These are phyloP conservation scores for Sterrhoptilus dennistouni DNA, from an alignment of 2,113 vertebrate genomes.

Conservation along the genomic window DNA sequence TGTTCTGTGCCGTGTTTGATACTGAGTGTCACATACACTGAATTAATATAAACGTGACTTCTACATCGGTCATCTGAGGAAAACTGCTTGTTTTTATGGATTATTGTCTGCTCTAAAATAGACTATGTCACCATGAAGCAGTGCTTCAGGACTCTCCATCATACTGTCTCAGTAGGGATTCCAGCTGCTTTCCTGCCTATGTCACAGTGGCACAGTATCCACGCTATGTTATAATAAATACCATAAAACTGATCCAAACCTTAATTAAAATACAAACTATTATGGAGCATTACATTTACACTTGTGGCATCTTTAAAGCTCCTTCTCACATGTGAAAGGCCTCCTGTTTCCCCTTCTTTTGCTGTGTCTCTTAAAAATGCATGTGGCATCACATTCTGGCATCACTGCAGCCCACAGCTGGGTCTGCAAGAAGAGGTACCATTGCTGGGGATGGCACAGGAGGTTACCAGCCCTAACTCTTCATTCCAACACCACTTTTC, in stretches of 20 bases:
- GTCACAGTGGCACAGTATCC: neutral
- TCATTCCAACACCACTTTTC: neutral
- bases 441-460: neutral
- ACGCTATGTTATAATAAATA: neutral
- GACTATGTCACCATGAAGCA: neutral
- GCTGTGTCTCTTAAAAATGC: neutral
- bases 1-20: neutral
- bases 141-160: neutral
- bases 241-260: neutral
- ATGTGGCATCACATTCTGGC: fast-evolving
- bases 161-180: neutral
- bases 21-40: neutral
- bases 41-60: neutral
- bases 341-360: neutral
- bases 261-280: neutral
- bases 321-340: neutral
- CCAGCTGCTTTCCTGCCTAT: neutral
- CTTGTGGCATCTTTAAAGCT: neutral
- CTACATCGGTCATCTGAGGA: neutral
- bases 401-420: neutral
- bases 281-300: neutral
- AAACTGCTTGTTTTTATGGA: neutral
- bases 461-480: neutral
- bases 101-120: neutral
- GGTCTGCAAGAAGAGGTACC: neutral